Conservation (phyloP, 2,113 vertebrate genomes). For the Pogona vitticeps region DNA sequence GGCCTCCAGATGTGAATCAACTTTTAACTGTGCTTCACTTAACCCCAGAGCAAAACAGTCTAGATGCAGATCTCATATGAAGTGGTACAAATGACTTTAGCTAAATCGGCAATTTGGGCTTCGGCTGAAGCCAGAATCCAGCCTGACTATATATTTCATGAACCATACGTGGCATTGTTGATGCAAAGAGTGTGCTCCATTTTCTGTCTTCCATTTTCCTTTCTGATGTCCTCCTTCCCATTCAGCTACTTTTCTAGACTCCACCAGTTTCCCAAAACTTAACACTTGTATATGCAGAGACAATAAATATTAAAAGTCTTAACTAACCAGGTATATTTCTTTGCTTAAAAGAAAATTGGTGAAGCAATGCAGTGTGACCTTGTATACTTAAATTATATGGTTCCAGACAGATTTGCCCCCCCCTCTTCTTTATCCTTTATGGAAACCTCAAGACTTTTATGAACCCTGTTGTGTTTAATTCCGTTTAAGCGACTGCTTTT, state of each 20-base stretch:
- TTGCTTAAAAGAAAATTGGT: background rate
- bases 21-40: no score
- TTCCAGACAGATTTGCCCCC: constrained; percentile 9
- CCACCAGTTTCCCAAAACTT: background rate
- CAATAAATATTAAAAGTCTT: background rate
- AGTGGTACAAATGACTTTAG: no score
- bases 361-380: constrained; percentile 19
- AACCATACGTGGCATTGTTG: no score
- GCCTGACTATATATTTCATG: no score
- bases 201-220: background rate
- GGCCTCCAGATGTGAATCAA: no score
- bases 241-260: background rate
- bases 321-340: background rate
- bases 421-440: background rate
- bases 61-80: no score
- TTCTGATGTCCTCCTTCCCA: background rate
- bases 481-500: constrained; percentile 50
- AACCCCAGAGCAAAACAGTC: no score
- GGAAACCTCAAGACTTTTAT: constrained; percentile 42
- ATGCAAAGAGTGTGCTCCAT: no score
- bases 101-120: no score
- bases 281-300: background rate
- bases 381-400: constrained; percentile 24
- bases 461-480: constrained; percentile 51
- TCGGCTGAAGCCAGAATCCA: no score